Base-by-base conservation (phyloP, 2,113 vertebrate genomes). In the Tor tambroides region DNA sequence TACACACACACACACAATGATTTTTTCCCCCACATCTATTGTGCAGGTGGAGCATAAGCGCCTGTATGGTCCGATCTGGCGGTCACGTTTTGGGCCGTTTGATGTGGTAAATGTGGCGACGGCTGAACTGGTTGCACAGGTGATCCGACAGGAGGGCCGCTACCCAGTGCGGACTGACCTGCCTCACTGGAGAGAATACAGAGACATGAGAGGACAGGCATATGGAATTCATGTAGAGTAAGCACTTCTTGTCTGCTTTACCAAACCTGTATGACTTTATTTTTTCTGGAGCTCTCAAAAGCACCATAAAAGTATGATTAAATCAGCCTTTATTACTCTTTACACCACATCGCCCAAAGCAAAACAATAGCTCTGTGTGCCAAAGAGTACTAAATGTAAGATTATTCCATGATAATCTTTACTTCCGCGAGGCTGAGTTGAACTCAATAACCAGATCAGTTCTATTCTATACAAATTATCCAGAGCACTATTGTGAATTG, bases 131-230 rank as follows among this genome's bases (percentile, higher is more conserved):
- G 94, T 96, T 2, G 90, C 93, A 9, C 93, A 95, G 92, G 92
- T 96, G 61, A 93, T 94, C 85, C 90, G 35, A 0, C 95, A 96
- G 90, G 95, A 96, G 80, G 95, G 95, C 0, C 92, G 86, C 7
- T 94, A 94, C 86, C 95, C 95, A 2, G 41, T 93, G 10, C 92
- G 95, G 4, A 72, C 88, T 0, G 84, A 87, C 15, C 89, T 96
- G 87, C 90, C 93, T 0, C 95, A 96, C 92, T 96, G 95, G 95
- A 94, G 92, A 88, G 94, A 96, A 81, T 96, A 96, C 92, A 76
- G 90, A 14, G 94, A 96, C 26, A 72, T 96, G 90, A 91, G 95
- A 21, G 94, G 95, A 1, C 94, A 95, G n/a, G 94, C 94, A 5
- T 95, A 95, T 6, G 95, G 95, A 4, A 91, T 96, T 65, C 95